Evolutionary conservation across 2,797 vertebrate species (phyloP).

Genomic region (Ibycter americanus): DNA sequence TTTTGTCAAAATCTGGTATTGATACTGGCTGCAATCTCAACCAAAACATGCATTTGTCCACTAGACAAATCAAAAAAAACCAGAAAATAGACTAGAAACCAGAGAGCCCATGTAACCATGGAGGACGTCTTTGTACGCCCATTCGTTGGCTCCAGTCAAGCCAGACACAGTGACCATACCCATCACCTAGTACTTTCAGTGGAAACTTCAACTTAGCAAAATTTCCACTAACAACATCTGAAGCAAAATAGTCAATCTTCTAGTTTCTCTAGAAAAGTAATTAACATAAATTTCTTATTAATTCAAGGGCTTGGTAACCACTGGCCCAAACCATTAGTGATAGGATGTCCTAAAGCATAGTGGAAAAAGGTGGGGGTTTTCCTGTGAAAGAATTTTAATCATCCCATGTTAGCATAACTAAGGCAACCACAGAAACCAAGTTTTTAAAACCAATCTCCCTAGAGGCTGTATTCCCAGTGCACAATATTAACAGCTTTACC

Average conservation of each 20-base stretch:
- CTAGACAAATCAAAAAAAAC: neutral
- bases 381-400: neutral
- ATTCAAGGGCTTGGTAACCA: neutral
- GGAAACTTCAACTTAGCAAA: neutral
- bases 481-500: neutral
- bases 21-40: neutral
- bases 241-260: neutral
- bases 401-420: neutral
- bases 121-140: neutral
- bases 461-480: neutral
- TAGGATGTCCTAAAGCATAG: neutral
- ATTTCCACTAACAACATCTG: neutral
- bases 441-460: neutral
- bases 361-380: neutral
- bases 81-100: neutral
- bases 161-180: neutral
- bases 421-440: slow-evolving; percentile 7
- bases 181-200: neutral
- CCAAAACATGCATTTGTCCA: neutral
- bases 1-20: neutral
- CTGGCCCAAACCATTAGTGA: neutral
- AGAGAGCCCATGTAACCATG: neutral
- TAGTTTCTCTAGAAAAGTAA: neutral
- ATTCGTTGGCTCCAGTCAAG: neutral
- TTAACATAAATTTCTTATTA: neutral